Base-by-base conservation (phyloP, 1,140 invertebrate species). In the Scylla paramamosain region DNA sequence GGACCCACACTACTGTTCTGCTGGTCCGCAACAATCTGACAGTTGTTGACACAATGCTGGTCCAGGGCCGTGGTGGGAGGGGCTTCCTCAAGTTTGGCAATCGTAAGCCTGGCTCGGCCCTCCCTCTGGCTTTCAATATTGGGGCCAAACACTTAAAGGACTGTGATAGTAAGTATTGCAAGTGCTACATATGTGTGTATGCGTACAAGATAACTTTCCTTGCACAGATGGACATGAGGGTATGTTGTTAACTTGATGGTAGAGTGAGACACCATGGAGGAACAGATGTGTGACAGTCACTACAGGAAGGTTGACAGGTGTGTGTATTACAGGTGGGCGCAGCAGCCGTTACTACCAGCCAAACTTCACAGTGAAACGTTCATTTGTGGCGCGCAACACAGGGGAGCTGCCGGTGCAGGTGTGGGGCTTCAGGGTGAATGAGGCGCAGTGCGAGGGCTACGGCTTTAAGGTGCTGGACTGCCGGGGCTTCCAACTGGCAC, bases 21-120 rank as follows among this genome's bases (percentile, higher is more conserved):
- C 86, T 96, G 96, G 97, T 96, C 97, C 98, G 99, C 96, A 99
- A 99, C 97, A 99, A 99, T 97, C 97, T 99, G 96, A 99, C 99
- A 0, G 98, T 99, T 87, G 97, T 99, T 96, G 99, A 99, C 97
- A 98, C 98, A 25, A 97, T 99, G 20, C 98, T 98, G 96, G 96
- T 99, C 46, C 98, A 98, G 88, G 99, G 99, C 0, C 97, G 98
- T 96, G 99, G 99, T 20, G 98, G 98, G 0, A 97, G 98, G 96
- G 98, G 99, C 14, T 98, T 98, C 97, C 98, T 99, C 96, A 98
- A 98, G 96, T 98, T 99, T 96, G 99, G 98, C n/a, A 99, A 99
- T 97, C 98, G 98, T 0, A 98, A 98, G 88, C 98, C 99, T 0
- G 98, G 98, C 8, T 98, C 98, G 0, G 96, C 96, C 16, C 97